Evolutionary conservation across 2,888 invertebrate species (phyloP).

Genomic region (Urechis unicinctus): DNA sequence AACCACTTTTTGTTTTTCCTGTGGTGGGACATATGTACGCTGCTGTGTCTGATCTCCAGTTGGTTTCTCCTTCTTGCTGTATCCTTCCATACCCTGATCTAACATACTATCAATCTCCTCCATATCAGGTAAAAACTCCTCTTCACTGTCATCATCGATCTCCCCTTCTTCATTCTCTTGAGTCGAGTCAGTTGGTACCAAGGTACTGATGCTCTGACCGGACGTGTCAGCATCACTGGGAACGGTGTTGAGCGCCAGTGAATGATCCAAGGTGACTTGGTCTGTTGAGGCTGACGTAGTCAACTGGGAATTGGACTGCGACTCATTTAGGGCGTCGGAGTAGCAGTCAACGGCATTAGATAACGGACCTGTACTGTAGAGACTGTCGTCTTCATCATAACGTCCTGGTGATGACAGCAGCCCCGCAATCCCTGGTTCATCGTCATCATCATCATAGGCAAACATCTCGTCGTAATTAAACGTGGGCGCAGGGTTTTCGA

Average conservation of each 20-base stretch:
- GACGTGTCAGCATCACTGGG: neutral
- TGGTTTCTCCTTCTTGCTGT: neutral
- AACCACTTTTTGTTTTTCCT: slow-evolving; percentile 15
- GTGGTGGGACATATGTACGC: slow-evolving; percentile 1
- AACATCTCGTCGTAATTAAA: neutral
- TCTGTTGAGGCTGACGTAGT: neutral
- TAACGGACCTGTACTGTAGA: neutral
- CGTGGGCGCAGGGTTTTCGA: neutral
- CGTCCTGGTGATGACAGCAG: neutral
- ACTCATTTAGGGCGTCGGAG: neutral
- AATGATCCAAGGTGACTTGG: neutral
- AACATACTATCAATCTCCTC: slow-evolving; percentile 23
- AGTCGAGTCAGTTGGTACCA: neutral
- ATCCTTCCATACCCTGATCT: slow-evolving; percentile 13
- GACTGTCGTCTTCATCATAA: neutral
- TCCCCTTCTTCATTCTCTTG: slow-evolving; percentile 1
- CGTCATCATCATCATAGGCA: neutral
- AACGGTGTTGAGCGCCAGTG: too few species aligned
- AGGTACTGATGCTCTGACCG: neutral
- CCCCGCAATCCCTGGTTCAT: too few species aligned
- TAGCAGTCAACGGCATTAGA: neutral
- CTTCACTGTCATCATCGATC: slow-evolving; percentile 6
- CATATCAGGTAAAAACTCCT: slow-evolving; percentile 12
- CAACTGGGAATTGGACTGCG: neutral
- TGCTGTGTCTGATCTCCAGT: slow-evolving; percentile 1